Evolutionary conservation across 2,797 vertebrate genomes (phyloP).

Genomic region (Cuniculus paca): DNA sequence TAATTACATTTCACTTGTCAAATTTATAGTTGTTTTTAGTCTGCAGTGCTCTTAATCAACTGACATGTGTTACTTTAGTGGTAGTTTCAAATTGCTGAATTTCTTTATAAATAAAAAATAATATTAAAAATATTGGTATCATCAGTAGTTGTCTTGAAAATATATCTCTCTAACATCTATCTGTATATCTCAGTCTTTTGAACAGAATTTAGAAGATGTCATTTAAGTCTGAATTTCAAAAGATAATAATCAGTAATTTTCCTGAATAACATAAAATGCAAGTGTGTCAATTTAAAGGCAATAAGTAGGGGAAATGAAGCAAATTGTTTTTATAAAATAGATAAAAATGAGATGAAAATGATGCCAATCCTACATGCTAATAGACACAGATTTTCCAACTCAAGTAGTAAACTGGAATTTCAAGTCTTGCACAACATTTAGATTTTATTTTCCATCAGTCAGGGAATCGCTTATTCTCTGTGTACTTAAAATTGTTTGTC

Average conservation of each 20-base stretch:
- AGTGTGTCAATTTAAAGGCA: neutral
- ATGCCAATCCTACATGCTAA: neutral
- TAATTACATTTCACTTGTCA: conserved; percentile 36
- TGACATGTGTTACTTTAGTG: neutral
- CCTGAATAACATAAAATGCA: neutral
- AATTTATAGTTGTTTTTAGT: neutral
- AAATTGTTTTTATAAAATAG: neutral
- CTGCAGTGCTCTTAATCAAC: neutral
- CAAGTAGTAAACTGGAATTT: neutral
- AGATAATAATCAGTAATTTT: neutral
- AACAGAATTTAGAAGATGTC: neutral
- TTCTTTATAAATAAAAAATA: conserved; percentile 11
- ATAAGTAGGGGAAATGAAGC: neutral
- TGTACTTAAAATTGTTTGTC: conserved; percentile 20
- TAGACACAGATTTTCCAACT: neutral
- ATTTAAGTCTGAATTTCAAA: neutral
- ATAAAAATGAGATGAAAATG: neutral
- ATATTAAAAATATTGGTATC: neutral
- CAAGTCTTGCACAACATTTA: neutral
- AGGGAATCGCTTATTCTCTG: neutral
- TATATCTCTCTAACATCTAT: neutral
- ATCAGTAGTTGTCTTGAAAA: neutral
- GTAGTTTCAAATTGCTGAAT: neutral
- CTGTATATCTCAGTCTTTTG: neutral
- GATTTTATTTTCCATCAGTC: neutral